Conservation (phyloP, 1,140 invertebrate species). For the Drosophila azteca region DNA sequence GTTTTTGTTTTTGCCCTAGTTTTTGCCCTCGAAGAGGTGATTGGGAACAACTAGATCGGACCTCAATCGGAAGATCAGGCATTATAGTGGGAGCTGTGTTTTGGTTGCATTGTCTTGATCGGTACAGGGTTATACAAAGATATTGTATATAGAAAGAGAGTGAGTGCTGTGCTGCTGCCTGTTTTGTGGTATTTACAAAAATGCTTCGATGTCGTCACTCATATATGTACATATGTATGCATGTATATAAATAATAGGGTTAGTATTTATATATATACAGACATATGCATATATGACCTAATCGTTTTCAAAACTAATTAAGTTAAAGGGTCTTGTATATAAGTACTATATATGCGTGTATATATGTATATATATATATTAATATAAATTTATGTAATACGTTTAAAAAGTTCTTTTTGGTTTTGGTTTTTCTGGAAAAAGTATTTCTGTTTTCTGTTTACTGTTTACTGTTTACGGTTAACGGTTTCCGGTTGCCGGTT, state of each 20-base stretch:
- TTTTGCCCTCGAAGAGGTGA: conserved; percentile 14
- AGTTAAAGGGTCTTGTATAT: conserved; percentile 67
- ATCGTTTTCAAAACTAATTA: conserved; percentile 78
- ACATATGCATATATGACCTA: conserved; percentile 53
- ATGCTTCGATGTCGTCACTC: conserved; percentile 79
- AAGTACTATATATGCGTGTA: conserved; percentile 41
- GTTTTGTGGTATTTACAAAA: conserved; percentile 76
- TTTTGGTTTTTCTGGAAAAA: conserved; percentile 64
- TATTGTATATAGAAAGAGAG: no score
- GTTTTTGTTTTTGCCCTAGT: neutral
- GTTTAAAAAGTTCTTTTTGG: conserved; percentile 61
- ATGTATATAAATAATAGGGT: conserved; percentile 17
- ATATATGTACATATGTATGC: conserved; percentile 33
- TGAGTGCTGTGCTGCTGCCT: conserved; percentile 30
- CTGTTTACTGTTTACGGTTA: conserved; percentile 28
- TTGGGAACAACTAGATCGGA: no score
- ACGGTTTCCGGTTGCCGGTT: conserved; percentile 22
- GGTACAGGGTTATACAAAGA: neutral
- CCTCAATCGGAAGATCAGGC: no score
- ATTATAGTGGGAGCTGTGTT: no score
- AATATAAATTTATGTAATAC: conserved; percentile 69
- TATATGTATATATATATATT: conserved; percentile 59
- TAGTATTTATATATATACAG: conserved; percentile 8
- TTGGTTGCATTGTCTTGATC: no score
- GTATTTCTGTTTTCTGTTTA: conserved; percentile 62